Evolutionary conservation across 2,113 vertebrate genomes (phyloP), one percentile per base, ranked within the genome.

Genomic region (Pheucticus melanocephalus): DNA sequence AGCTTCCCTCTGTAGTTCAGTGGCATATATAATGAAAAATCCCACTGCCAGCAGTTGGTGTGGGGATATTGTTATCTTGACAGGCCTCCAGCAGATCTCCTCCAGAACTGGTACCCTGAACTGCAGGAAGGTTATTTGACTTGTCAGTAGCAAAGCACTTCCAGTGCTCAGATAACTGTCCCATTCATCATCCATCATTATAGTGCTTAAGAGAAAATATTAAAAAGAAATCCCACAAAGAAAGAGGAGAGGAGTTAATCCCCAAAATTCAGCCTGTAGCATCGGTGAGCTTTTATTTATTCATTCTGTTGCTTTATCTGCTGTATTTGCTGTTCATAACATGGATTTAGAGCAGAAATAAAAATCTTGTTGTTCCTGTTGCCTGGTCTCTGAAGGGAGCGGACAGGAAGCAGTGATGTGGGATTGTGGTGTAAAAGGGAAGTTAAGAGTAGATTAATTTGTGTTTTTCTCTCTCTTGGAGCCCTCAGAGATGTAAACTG

Each of bases 31-130:
- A 94, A 92, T 86, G 72, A 92, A 92, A 95, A 94, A 95, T 88
- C 90, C 82, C 39, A 5, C 48, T 93, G 88, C 68, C 1, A 12
- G 27, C 1, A 35, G 63, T 63, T n/a, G 14, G 45, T 35, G 60
- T 88, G 69, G 90, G 93, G 71, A 88, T 96, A 79, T 91, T 94
- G 93, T 94, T 97, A 91, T 94, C 95, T 95, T 97, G 97, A 96
- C 90, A 91, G 82, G 75, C 57, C 83, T 96, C 86, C 87, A 90
- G 78, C 86, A 80, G 84, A 95, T 94, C 90, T 76, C 0, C 78
- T 94, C 53, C 59, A 33, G 57, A 88, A 60, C 6, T 92, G 90
- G 71, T 91, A 73, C 72, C 75, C 79, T 91, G 90, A 93, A 51
- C 79, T 0, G 0, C 78, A 33, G 75, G 79, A 91, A 81, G 92